A percentile compares a stretch with the other conserved stretches of the same genome.
Conservation (phyloP, 2,113 vertebrate species). For the Pedionomus torquatus region DNA sequence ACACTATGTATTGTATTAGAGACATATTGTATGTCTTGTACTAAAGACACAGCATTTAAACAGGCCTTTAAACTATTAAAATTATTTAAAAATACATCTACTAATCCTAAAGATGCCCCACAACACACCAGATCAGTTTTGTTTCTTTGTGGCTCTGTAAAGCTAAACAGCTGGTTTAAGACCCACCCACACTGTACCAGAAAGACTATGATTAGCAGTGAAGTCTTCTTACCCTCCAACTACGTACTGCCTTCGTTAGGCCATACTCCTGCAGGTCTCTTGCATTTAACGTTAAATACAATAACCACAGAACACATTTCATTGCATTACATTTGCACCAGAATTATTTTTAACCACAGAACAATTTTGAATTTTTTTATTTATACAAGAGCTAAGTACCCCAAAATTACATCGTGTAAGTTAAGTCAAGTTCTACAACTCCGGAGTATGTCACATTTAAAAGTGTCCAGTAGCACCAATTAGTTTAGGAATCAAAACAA, state of each 20-base stretch:
- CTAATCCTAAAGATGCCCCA: neutral
- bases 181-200: neutral
- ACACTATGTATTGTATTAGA: neutral
- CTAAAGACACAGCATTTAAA: neutral
- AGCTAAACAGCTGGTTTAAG: neutral
- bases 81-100: neutral
- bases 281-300: neutral
- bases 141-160: neutral
- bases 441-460: accelerated
- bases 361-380: neutral
- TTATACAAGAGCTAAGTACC: accelerated
- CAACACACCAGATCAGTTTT: neutral
- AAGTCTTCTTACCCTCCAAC: neutral
- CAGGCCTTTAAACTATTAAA: neutral
- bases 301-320: accelerated
- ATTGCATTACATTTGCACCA: neutral
- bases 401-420: accelerated
- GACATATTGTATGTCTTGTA: too few relatives aligned
- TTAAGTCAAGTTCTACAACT: neutral
- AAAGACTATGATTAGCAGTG: accelerated
- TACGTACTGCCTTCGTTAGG: accelerated
- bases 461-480: accelerated
- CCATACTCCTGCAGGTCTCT: neutral
- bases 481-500: accelerated
- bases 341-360: accelerated